phyloP scores from a whole-genome alignment of 2,888 invertebrate genomes.

The Malachius bipustulatus region DNA sequence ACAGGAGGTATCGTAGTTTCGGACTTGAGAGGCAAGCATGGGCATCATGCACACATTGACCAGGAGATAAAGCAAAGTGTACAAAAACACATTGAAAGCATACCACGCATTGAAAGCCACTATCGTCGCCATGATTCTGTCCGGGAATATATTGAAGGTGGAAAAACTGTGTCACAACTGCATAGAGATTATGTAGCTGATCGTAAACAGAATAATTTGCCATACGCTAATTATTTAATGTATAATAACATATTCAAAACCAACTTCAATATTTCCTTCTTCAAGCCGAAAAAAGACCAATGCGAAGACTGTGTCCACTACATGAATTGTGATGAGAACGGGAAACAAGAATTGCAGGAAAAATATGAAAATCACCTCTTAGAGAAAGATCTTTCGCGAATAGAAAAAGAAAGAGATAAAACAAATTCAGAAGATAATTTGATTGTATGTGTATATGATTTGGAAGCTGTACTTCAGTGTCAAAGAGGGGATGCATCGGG shows the following conservation, averaged over 20 bases:
- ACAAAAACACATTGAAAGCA: no score
- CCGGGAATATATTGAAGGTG: no score
- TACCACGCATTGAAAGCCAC: no score
- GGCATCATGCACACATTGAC: no score
- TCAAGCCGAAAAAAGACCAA: slow-evolving; percentile 17
- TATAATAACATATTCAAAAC: slow-evolving; percentile 17
- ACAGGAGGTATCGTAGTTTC: no score
- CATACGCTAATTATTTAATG: slow-evolving; percentile 14
- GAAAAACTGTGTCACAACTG: no score
- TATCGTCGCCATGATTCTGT: no score
- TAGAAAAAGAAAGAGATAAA: slow-evolving; percentile 19
- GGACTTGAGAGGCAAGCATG: no score
- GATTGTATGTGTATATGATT: slow-evolving; percentile 19
- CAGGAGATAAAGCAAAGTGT: no score
- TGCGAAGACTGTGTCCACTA: slow-evolving; percentile 15
- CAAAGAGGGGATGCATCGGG: slow-evolving; percentile 20
- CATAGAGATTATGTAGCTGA: no score
- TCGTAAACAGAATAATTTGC: no score
- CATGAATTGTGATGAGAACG: slow-evolving; percentile 11
- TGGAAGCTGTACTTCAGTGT: slow-evolving; percentile 21
- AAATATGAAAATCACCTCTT: slow-evolving; percentile 16
- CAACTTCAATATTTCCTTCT: slow-evolving; percentile 19
- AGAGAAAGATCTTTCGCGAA: slow-evolving; percentile 18
- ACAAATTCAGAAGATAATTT: slow-evolving; percentile 6
- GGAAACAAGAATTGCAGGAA: slow-evolving; percentile 13